A percentile compares a stretch with the other conserved stretches of the same genome.
Evolutionary conservation across 2,113 vertebrate genomes (phyloP).

Genomic region (Noturus placidus): DNA sequence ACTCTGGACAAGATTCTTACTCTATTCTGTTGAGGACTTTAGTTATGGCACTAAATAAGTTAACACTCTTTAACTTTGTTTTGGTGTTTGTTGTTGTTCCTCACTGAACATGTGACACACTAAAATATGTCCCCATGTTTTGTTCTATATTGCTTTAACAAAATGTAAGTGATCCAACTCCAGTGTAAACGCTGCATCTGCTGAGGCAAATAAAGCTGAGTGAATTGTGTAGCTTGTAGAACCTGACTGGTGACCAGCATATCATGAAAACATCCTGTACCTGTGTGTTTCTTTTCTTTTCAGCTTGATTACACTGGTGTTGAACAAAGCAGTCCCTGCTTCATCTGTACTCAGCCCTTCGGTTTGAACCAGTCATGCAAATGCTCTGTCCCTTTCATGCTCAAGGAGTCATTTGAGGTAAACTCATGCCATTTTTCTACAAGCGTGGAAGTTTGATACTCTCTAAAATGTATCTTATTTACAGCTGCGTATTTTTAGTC

Average conservation of each 20-base stretch:
- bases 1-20: background rate
- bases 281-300: background rate
- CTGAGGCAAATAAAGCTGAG: background rate
- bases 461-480: background rate
- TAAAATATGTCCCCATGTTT: background rate
- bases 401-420: conserved; percentile 91
- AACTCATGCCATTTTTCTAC: background rate
- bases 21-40: background rate
- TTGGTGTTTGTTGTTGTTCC: background rate
- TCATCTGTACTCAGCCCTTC: conserved; percentile 80
- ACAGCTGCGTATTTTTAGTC: conserved; percentile 12
- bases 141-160: background rate
- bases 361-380: conserved; percentile 77
- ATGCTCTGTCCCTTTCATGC: conserved; percentile 82
- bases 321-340: conserved; percentile 79
- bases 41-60: background rate
- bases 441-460: background rate
- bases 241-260: background rate
- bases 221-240: conserved; percentile 16
- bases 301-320: conserved; percentile 95
- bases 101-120: background rate
- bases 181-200: conserved; percentile 10
- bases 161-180: background rate
- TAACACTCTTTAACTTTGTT: background rate
- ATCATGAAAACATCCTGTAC: background rate